Evolutionary conservation across 2,113 vertebrate species (phyloP).

Genomic region (Axis porcinus): DNA sequence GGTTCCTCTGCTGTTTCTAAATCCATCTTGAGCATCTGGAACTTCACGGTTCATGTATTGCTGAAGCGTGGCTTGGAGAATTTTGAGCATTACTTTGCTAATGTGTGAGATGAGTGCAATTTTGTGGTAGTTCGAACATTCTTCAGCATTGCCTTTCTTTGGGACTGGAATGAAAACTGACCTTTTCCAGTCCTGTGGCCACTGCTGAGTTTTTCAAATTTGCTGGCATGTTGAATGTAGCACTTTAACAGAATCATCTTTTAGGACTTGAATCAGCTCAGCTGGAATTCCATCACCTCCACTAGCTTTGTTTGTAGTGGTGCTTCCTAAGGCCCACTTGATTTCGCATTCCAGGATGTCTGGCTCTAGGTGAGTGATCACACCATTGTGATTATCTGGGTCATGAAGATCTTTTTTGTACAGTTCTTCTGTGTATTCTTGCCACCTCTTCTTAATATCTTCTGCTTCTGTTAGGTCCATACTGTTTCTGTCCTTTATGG

Average conservation of each 20-base stretch:
- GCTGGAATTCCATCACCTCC: background rate
- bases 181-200: background rate
- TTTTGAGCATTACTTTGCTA: background rate
- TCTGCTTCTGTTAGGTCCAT: background rate
- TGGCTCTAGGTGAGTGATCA: background rate
- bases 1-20: background rate
- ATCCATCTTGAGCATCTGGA: background rate
- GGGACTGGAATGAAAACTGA: background rate
- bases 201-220: background rate
- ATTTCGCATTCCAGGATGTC: background rate
- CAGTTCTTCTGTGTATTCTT: background rate
- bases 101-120: background rate
- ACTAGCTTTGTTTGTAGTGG: background rate
- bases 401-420: background rate
- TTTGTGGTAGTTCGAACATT: background rate
- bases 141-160: background rate
- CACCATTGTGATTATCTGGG: background rate
- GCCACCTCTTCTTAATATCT: background rate
- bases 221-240: background rate
- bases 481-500: fast-evolving
- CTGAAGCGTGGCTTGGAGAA: background rate
- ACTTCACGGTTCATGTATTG: background rate
- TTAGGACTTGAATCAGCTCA: background rate
- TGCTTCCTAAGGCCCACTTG: background rate
- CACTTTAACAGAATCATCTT: background rate